Conservation (phyloP, 2,113 vertebrate genomes). For the Chloropsis cyanopogon region DNA sequence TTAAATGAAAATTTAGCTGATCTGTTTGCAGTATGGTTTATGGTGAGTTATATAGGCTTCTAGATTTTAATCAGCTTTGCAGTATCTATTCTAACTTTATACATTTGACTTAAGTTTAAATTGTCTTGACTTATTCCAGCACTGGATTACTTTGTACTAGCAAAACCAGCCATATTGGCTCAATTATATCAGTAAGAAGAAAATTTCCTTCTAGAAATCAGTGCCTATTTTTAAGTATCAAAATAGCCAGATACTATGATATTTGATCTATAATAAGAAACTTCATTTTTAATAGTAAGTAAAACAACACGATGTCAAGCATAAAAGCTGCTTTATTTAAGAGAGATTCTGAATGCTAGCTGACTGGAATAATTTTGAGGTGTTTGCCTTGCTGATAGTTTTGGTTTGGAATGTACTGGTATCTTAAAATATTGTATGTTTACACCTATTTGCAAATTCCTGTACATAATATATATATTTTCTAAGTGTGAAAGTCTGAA, state of each 20-base stretch:
- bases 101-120: conserved; percentile 19
- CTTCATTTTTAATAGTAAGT: conserved; percentile 28
- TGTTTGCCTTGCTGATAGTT: conserved; percentile 63
- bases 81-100: conserved; percentile 19
- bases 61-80: conserved; percentile 44
- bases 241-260: conserved; percentile 28
- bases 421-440: conserved; percentile 73
- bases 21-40: conserved; percentile 39
- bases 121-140: conserved; percentile 52
- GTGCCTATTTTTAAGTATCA: conserved; percentile 69
- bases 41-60: conserved; percentile 43
- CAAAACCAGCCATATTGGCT: conserved; percentile 74
- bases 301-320: conserved; percentile 4
- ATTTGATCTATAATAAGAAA: conserved; percentile 2
- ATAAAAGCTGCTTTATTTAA: conserved; percentile 53
- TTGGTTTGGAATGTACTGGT: conserved; percentile 67
- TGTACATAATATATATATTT: conserved; percentile 80
- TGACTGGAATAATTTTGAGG: conserved; percentile 57
- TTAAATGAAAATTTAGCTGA: conserved; percentile 1
- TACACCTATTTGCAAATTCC: conserved; percentile 73
- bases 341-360: conserved; percentile 44
- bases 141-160: conserved; percentile 61
- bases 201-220: conserved; percentile 70
- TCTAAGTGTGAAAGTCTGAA: conserved; percentile 79
- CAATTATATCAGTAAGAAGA: conserved; percentile 62